Percentiles rank a stretch among this genome's conserved stretches.
phyloP scores from a whole-genome alignment of 2,113 vertebrate genomes.

The Ovibos moschatus region DNA sequence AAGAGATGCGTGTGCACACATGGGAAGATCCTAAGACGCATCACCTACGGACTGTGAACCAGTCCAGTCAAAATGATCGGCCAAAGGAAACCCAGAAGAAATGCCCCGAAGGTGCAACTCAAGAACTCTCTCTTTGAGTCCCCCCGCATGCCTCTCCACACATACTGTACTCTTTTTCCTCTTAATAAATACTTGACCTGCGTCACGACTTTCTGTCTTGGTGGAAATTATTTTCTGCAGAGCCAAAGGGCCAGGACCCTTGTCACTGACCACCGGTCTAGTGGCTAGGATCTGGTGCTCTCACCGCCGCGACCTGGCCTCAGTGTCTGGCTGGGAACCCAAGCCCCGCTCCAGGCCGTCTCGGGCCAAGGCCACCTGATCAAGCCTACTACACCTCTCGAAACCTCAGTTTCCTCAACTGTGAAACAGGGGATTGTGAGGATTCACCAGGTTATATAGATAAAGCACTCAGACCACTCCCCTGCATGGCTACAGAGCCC shows the following conservation, averaged over 20 bases:
- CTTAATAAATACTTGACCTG: neutral
- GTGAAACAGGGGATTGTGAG: neutral
- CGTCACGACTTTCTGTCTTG: neutral
- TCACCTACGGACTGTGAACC: neutral
- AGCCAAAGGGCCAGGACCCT: neutral
- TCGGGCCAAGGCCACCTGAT: neutral
- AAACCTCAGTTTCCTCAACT: neutral
- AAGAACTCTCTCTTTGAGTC: neutral
- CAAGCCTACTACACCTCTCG: neutral
- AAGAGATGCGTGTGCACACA: neutral
- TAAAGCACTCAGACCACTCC: neutral
- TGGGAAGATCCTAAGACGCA: neutral
- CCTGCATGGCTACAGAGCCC: rapidly evolving
- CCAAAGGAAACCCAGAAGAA: neutral
- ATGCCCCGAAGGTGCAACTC: neutral
- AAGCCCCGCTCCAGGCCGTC: neutral
- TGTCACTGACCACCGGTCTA: neutral
- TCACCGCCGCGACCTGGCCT: rapidly evolving
- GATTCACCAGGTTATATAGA: neutral
- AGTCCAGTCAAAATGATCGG: neutral
- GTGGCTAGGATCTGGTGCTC: neutral
- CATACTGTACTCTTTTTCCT: neutral
- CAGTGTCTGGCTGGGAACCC: neutral
- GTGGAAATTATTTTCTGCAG: neutral
- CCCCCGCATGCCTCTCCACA: neutral